These are phyloP conservation scores for Rhegmatorhina hoffmannsi DNA, from an alignment of 2,113 vertebrate species.

Conservation along the genomic window DNA sequence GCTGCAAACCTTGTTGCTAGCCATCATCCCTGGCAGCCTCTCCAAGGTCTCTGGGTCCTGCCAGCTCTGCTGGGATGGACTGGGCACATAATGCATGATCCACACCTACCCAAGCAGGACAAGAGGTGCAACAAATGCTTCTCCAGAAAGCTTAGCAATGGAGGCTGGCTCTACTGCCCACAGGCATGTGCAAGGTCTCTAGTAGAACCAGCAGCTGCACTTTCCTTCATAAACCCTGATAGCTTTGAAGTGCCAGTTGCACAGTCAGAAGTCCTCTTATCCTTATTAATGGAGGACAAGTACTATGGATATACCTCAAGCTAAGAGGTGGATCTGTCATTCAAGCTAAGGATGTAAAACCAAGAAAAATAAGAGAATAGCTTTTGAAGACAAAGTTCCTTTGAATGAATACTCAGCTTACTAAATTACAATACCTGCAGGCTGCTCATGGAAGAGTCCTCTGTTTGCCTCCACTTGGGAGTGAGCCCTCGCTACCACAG, in stretches of 20 bases:
- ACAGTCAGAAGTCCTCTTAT: neutral
- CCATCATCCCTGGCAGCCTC: neutral
- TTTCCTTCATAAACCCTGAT: neutral
- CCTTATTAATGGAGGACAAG: neutral
- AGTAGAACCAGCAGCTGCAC: neutral
- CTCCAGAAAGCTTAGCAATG: fast-evolving
- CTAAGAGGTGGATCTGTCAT: neutral
- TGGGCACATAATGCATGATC: neutral
- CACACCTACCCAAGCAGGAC: neutral
- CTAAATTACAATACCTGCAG: neutral
- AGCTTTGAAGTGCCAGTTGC: neutral
- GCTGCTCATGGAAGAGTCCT: neutral
- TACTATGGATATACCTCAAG: neutral
- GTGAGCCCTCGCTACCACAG: fast-evolving
- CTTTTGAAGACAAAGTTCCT: neutral
- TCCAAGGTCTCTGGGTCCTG: neutral
- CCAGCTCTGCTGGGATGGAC: neutral
- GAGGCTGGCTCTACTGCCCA: neutral
- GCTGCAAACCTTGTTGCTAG: neutral
- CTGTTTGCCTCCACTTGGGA: neutral
- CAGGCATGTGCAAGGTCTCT: neutral
- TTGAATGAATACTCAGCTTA: neutral
- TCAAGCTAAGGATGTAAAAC: neutral
- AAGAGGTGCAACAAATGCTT: neutral
- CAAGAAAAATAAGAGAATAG: neutral